These are phyloP conservation scores for Betta splendens DNA, from an alignment of 2,797 vertebrate species.

Conservation along the genomic window DNA sequence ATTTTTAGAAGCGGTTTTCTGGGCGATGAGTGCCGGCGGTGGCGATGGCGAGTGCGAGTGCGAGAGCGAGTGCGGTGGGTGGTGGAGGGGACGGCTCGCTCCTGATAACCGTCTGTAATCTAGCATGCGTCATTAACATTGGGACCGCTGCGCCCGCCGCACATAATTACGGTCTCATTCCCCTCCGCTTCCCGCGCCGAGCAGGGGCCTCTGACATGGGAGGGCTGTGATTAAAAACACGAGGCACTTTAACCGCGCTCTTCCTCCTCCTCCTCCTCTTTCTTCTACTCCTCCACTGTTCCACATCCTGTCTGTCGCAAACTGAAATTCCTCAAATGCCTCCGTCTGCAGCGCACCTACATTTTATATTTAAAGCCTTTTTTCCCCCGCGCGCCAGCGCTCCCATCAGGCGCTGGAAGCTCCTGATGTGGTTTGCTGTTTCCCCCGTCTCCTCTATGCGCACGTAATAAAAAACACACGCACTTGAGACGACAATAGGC, in stretches of 20 bases:
- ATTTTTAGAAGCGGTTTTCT: constrained; percentile 37
- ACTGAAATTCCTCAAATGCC: constrained; percentile 63
- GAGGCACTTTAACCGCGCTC: constrained; percentile 60
- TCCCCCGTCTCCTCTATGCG: constrained; percentile 8
- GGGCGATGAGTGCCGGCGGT: constrained; percentile 20
- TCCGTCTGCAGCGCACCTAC: constrained; percentile 42
- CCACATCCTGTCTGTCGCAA: constrained; percentile 60
- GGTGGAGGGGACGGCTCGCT: constrained; percentile 47
- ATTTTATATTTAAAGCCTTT: constrained; percentile 40
- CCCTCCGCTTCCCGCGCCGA: constrained; percentile 70
- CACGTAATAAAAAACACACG: constrained; percentile 1
- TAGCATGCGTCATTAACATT: constrained; percentile 74
- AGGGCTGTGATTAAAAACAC: constrained; percentile 78
- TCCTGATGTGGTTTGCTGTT: constrained; percentile 23
- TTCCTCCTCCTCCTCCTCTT: constrained; percentile 37
- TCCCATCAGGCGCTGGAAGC: constrained; percentile 23
- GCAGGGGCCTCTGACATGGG: constrained; percentile 72
- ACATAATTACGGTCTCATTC: constrained; percentile 79
- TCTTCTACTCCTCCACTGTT: constrained; percentile 29
- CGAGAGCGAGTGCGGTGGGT: constrained; percentile 46
- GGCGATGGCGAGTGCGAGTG: too few relatives aligned
- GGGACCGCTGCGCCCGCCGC: constrained; percentile 63
- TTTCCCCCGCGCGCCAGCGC: not conserved
- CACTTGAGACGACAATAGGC: constrained; percentile 29
- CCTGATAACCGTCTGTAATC: constrained; percentile 71